phyloP scores from a whole-genome alignment of 2,888 invertebrate genomes.

The Endomychus coccineus region DNA sequence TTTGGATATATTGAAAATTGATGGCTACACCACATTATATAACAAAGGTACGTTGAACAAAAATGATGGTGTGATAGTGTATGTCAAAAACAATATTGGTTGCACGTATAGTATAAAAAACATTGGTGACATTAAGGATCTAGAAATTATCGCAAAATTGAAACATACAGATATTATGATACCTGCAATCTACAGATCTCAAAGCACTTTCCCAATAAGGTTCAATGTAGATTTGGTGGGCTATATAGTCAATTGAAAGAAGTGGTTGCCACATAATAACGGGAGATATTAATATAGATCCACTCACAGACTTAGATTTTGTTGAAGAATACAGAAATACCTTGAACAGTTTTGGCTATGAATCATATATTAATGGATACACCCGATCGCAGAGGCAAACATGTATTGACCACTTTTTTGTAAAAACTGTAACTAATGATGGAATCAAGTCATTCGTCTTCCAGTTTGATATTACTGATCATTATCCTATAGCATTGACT shows the following conservation, averaged over 20 bases:
- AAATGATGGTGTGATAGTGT: constrained; percentile 5
- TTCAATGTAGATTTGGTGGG: background rate
- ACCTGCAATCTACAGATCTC: background rate
- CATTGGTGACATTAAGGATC: background rate
- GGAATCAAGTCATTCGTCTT: background rate
- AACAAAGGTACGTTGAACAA: background rate
- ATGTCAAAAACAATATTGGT: background rate
- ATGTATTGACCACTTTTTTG: constrained; percentile 2
- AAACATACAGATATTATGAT: background rate
- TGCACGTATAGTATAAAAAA: background rate
- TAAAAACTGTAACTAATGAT: background rate
- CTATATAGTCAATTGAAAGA: background rate
- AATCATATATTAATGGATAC: constrained; percentile 3
- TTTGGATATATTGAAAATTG: constrained; percentile 2
- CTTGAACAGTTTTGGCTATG: constrained; percentile 3
- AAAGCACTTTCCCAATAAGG: constrained; percentile 1
- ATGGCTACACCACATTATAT: background rate
- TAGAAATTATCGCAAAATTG: background rate
- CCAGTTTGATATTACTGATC: background rate
- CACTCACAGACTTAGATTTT: background rate
- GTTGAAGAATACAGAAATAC: constrained; percentile 5
- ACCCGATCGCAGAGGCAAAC: constrained; percentile 1
- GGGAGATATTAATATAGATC: constrained; percentile 1
- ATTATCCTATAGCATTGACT: constrained; percentile 1
- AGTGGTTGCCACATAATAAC: background rate